Evolutionary conservation across 2,113 vertebrate genomes (phyloP), one percentile per base, ranked within the genome.

Genomic region (Indicator indicator): DNA sequence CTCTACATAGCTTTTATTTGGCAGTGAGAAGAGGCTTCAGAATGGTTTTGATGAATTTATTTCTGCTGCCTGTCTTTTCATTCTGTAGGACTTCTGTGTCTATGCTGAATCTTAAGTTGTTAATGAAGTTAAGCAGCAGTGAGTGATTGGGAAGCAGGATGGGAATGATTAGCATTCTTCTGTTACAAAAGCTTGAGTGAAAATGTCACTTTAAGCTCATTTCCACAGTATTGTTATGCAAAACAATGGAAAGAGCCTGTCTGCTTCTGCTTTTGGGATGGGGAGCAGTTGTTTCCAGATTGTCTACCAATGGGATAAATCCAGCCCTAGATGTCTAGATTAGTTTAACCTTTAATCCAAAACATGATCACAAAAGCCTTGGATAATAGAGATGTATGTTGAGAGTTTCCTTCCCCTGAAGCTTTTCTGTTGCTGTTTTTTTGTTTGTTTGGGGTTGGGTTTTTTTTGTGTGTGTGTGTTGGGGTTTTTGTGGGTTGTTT

Each of bases 141-240:
- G 83, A 90, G 67, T 91, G 89, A 96, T 93, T 96, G 76, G 54
- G 83, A 88, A 52, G 64, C 60, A 64, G 84, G 71, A 78, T 75
- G 75, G 75, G 44, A 36, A 80, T 89, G 84, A 93, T 93, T 89
- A 88, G 48, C 62, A 44, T 95, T 96, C 75, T 89, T 95, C 89
- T 88, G 60, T 30, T 80, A 95, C 75, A 95, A 93, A 94, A 86
- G 82, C 89, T 69, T 33, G 85, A 94, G 73, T 58, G 75, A 81
- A 91, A 86, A 62, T 68, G 65, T 94, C 79, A 26, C 62, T 95
- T 83, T 58, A 78, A 88, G 83, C 91, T 95, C 91, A 94, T 91
- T 95, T 97, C 83, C 91, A 78, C 87, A 24, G 79, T 75, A 83
- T 95, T 95, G 82, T 95, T 65, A 50, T 71, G 64, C 44, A 77